These are phyloP conservation scores for Cotesia glomerata DNA, from an alignment of 1,140 invertebrate genomes.

Conservation along the genomic window DNA sequence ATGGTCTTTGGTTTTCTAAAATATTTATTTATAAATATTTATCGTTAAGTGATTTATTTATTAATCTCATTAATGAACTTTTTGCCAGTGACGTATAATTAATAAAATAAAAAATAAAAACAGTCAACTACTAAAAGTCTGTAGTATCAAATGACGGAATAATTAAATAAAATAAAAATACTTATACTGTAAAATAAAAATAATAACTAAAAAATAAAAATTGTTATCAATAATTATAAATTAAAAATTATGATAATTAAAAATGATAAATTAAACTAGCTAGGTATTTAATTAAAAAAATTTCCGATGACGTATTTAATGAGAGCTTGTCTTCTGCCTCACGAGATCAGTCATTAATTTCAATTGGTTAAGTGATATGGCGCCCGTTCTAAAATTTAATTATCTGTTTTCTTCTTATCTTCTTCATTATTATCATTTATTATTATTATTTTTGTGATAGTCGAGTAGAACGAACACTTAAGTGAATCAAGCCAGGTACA, in stretches of 20 bases:
- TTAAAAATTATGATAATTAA: constrained; percentile 55
- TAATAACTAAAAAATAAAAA: too few species aligned
- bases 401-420: not conserved
- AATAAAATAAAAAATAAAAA: too few species aligned
- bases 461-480: constrained; percentile 3
- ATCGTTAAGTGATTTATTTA: constrained; percentile 24
- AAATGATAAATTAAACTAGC: constrained; percentile 61
- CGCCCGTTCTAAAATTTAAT: constrained; percentile 43
- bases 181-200: too few species aligned
- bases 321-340: not conserved
- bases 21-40: constrained; percentile 47
- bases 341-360: constrained; percentile 58
- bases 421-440: not conserved
- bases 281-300: constrained; percentile 46
- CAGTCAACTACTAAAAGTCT: too few species aligned
- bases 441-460: not conserved
- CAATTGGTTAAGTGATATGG: constrained; percentile 58
- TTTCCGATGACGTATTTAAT: not conserved
- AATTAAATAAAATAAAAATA: too few species aligned
- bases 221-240: too few species aligned
- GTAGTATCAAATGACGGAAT: too few species aligned
- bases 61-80: not conserved
- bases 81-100: not conserved
- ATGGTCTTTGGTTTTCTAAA: constrained; percentile 55
- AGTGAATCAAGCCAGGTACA: constrained; percentile 60